Conservation (phyloP, 2,113 vertebrate species). For the Zosterops hypoxanthus region DNA sequence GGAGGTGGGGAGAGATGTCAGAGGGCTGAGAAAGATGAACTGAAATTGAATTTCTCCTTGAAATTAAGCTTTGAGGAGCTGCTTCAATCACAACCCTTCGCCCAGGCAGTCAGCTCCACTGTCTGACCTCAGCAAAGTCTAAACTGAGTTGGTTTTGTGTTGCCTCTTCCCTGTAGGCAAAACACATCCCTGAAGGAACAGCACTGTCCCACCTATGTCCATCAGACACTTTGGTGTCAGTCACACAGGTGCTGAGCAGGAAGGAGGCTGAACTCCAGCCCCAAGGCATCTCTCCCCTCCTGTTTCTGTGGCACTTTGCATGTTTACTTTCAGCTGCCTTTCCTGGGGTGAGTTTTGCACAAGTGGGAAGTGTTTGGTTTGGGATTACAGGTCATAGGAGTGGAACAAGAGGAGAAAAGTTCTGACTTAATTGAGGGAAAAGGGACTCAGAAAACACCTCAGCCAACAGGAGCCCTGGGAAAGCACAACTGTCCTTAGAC, state of each 20-base stretch:
- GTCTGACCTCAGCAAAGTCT: neutral
- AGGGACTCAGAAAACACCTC: neutral
- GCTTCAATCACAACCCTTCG: neutral
- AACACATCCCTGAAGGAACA: neutral
- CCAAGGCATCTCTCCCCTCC: neutral
- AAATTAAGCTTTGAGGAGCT: neutral
- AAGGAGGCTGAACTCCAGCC: neutral
- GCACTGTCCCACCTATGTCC: neutral
- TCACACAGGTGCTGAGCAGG: fast-evolving
- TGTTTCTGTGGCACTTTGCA: neutral
- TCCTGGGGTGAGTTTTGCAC: neutral
- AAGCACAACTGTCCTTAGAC: neutral
- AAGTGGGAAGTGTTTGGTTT: neutral
- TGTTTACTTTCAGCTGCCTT: neutral
- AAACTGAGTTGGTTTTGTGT: neutral
- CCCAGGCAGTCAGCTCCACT: fast-evolving
- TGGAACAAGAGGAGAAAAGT: neutral
- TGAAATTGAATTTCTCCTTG: neutral
- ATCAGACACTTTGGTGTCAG: neutral
- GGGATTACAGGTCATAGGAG: neutral
- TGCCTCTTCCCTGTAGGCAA: neutral
- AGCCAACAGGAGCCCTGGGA: neutral
- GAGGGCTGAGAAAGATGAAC: neutral
- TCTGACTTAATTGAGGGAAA: neutral
- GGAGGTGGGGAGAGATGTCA: neutral